A percentile compares a stretch with the other conserved stretches of the same genome.
Evolutionary conservation across 1,140 invertebrate species (phyloP).

Genomic region (Drosophila obscura): DNA sequence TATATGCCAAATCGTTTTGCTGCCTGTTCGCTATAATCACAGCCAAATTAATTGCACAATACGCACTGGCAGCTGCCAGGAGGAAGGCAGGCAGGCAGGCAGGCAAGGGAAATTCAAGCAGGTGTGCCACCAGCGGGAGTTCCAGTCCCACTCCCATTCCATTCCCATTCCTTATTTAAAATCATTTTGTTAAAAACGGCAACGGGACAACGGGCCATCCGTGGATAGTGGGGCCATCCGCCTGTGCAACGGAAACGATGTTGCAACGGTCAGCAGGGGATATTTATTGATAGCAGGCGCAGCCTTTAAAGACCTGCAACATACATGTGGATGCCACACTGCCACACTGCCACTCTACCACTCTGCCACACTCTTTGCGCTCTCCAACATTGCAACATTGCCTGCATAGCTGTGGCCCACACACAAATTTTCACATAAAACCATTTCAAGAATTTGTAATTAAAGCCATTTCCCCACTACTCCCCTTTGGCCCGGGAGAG

Average conservation of each 20-base stretch:
- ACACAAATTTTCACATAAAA: constrained; percentile 44
- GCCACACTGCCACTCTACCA: not conserved
- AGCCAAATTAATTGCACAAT: constrained; percentile 69
- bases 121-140: constrained; percentile 24
- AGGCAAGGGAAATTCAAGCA: constrained; percentile 40
- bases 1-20: constrained; percentile 57
- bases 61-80: constrained; percentile 28
- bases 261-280: constrained; percentile 33
- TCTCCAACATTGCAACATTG: not conserved
- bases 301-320: constrained; percentile 34
- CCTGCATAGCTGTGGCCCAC: constrained; percentile 44
- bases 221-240: constrained; percentile 36
- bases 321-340: too few species aligned
- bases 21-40: constrained; percentile 63
- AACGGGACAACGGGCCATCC: constrained; percentile 9
- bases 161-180: constrained; percentile 41
- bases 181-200: constrained; percentile 18
- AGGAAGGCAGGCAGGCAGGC: constrained; percentile 8
- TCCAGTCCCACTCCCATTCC: not conserved
- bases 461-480: constrained; percentile 55
- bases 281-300: constrained; percentile 58
- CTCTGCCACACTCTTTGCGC: not conserved
- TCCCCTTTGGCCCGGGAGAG: not conserved
- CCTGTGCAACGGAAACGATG: constrained; percentile 49
- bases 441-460: constrained; percentile 71